A percentile compares a stretch with the other conserved stretches of the same genome.
These are phyloP conservation scores for Cryptotis parvus DNA, from an alignment of 2,113 vertebrate genomes.

Conservation along the genomic window DNA sequence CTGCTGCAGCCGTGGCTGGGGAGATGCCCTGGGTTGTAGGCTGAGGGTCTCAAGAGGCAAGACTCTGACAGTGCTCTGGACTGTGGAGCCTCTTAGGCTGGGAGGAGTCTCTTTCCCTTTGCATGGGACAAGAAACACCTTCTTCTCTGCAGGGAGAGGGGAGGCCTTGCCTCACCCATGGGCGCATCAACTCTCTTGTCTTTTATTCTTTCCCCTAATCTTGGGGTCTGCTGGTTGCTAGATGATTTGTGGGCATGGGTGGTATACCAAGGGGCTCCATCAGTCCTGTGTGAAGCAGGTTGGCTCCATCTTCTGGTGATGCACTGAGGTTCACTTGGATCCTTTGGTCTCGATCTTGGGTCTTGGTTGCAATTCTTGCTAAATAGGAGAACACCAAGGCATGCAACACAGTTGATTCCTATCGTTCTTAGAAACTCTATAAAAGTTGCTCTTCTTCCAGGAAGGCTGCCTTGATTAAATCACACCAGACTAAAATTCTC, in stretches of 20 bases:
- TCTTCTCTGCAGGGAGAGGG: not conserved
- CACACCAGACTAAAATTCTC: not conserved
- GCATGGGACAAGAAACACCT: not conserved
- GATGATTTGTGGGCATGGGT: no score
- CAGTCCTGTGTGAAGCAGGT: not conserved
- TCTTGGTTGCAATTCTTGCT: not conserved
- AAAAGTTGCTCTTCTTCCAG: conserved; percentile 11
- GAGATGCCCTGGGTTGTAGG: not conserved
- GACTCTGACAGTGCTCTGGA: not conserved
- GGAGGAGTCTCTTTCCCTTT: not conserved
- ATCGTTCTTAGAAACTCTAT: not conserved
- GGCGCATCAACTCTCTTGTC: not conserved
- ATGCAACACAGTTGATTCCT: not conserved
- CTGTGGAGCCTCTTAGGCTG: not conserved
- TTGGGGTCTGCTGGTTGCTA: not conserved
- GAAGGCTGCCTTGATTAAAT: conserved; percentile 20
- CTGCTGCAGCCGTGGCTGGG: no score
- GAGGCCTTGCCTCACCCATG: not conserved
- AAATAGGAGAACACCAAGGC: not conserved
- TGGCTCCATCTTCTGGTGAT: conserved; percentile 69
- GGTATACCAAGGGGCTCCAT: no score
- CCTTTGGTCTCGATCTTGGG: not conserved
- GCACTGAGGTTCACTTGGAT: not conserved
- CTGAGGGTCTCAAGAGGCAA: not conserved
- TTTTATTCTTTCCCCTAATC: not conserved